phyloP scores from a whole-genome alignment of 2,888 invertebrate genomes.

The Nemapogon koenigi region DNA sequence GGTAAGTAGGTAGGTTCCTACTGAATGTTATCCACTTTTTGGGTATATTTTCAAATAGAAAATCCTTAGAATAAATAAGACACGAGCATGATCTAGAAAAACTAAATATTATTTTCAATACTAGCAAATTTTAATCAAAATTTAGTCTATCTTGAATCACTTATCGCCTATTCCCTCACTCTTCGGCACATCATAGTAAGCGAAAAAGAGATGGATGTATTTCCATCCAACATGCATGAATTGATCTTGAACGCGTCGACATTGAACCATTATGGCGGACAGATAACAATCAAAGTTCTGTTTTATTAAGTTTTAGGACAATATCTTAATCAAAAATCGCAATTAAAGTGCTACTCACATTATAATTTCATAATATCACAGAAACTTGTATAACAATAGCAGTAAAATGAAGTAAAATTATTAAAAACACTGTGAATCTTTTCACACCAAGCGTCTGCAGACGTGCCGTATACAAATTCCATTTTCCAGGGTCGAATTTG shows the following conservation, averaged over 20 bases:
- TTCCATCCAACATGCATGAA: slow-evolving; percentile 33
- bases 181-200: slow-evolving; percentile 15
- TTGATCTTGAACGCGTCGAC: slow-evolving; percentile 24
- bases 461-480: slow-evolving; percentile 55
- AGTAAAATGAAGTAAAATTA: slow-evolving; percentile 1
- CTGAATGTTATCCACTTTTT: too few species aligned
- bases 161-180: neutral
- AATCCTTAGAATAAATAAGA: too few species aligned
- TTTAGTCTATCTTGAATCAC: neutral
- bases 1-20: too few species aligned
- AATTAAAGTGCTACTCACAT: too few species aligned
- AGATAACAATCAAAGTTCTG: slow-evolving; percentile 30
- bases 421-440: slow-evolving; percentile 6
- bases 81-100: too few species aligned
- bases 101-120: too few species aligned
- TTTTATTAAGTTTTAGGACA: slow-evolving; percentile 14
- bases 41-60: too few species aligned
- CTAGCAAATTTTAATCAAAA: neutral
- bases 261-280: slow-evolving; percentile 40
- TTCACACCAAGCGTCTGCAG: slow-evolving; percentile 30
- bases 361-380: too few species aligned
- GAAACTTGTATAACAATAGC: too few species aligned
- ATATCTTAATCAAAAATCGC: neutral
- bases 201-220: slow-evolving; percentile 36
- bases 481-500: slow-evolving; percentile 37